Percentiles rank a stretch among this genome's conserved stretches.
Conservation (phyloP, 2,797 vertebrate species). For the Premnoplex brunnescens region DNA sequence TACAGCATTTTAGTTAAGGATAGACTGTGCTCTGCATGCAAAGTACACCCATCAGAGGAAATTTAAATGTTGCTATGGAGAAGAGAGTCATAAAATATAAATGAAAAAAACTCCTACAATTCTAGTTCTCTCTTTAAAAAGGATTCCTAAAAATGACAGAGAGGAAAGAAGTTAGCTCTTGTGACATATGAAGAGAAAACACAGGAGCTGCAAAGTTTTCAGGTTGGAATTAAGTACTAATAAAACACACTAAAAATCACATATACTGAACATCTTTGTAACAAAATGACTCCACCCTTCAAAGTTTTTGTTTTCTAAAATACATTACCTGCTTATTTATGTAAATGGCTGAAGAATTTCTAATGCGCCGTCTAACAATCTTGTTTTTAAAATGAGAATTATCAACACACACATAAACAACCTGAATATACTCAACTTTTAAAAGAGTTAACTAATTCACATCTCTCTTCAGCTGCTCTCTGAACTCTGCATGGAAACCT, state of each 20-base stretch:
- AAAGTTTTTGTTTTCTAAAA: neutral
- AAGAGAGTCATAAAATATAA: constrained; percentile 7
- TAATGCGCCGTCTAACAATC: neutral
- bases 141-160: neutral
- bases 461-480: neutral
- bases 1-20: neutral
- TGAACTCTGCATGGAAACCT: neutral
- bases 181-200: neutral
- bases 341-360: neutral
- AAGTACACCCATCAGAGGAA: neutral
- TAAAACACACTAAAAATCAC: neutral
- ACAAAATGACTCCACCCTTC: neutral
- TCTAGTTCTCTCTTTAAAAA: neutral
- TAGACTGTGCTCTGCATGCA: neutral
- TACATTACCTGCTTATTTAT: neutral
- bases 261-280: neutral
- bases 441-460: constrained; percentile 4
- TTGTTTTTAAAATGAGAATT: neutral
- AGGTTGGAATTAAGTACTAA: neutral
- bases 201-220: neutral
- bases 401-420: neutral
- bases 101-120: neutral
- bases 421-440: constrained; percentile 15
- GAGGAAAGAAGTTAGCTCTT: neutral
- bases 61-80: constrained; percentile 5